phyloP scores from a whole-genome alignment of 1,140 invertebrate species.

The Forficula auricularia region DNA sequence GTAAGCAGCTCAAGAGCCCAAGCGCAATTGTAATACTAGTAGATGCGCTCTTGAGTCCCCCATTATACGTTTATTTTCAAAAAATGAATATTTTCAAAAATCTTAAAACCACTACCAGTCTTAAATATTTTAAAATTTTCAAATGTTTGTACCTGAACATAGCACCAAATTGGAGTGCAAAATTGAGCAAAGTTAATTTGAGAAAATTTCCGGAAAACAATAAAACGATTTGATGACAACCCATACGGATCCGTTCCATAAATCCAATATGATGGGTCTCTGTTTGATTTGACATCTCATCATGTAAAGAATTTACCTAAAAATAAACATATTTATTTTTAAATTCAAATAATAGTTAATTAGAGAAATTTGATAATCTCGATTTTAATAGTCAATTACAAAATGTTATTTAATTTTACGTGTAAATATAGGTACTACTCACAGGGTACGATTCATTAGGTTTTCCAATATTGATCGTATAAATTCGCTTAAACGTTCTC shows the following conservation, averaged over 20 bases:
- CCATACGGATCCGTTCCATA: not conserved
- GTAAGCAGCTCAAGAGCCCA: no score
- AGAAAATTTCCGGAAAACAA: not conserved
- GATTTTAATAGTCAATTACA: no score
- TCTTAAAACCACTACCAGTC: no score
- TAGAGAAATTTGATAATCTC: no score
- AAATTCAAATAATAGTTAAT: no score
- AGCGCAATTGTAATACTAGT: no score
- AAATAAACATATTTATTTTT: not conserved
- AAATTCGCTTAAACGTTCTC: conserved; percentile 34
- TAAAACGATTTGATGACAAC: not conserved
- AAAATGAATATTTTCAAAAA: no score
- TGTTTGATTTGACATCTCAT: not conserved
- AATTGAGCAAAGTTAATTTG: not conserved
- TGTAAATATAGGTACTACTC: not conserved
- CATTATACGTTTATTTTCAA: no score
- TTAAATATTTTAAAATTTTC: no score
- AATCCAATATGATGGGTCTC: not conserved
- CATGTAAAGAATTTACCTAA: not conserved
- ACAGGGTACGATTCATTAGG: conserved; percentile 24
- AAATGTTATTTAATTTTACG: no score
- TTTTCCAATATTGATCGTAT: conserved; percentile 31
- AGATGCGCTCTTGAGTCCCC: no score
- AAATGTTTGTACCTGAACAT: conserved; percentile 18
- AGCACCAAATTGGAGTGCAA: not conserved